phyloP scores from a whole-genome alignment of 1,140 invertebrate species.

The Habropoda laboriosa region DNA sequence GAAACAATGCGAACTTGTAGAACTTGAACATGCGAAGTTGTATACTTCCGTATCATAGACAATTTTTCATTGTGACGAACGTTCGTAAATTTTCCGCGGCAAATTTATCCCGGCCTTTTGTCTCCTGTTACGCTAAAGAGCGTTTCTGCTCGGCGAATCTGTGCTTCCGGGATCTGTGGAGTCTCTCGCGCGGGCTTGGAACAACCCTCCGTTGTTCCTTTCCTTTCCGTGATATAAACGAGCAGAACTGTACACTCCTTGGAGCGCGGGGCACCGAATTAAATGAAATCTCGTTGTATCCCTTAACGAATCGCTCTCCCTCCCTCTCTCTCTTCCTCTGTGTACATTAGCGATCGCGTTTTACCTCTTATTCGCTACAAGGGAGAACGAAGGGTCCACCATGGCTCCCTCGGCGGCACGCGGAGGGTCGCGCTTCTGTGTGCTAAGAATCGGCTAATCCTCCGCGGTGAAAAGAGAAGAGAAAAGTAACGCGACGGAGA shows the following conservation, averaged over 20 bases:
- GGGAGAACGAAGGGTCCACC: conserved; percentile 15
- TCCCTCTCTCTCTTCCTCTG: too few species aligned
- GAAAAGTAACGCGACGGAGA: too few species aligned
- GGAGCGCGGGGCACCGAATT: conserved; percentile 16
- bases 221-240: conserved; percentile 6
- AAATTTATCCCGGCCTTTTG: neutral
- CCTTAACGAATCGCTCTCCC: conserved; percentile 40
- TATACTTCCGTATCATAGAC: too few species aligned
- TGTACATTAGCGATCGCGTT: conserved; percentile 54
- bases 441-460: neutral
- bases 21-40: too few species aligned
- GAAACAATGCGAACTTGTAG: too few species aligned
- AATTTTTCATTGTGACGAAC: neutral
- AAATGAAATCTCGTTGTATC: conserved; percentile 42
- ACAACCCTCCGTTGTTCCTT: conserved; percentile 17
- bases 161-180: neutral
- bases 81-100: neutral
- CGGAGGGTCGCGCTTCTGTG: conserved; percentile 4
- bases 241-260: conserved; percentile 3
- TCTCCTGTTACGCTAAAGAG: neutral
- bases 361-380: conserved; percentile 23
- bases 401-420: neutral
- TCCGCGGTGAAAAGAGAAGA: neutral
- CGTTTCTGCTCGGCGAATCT: neutral
- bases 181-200: neutral